Evolutionary conservation across 2,113 vertebrate species (phyloP).

Genomic region (Cettia cetti): DNA sequence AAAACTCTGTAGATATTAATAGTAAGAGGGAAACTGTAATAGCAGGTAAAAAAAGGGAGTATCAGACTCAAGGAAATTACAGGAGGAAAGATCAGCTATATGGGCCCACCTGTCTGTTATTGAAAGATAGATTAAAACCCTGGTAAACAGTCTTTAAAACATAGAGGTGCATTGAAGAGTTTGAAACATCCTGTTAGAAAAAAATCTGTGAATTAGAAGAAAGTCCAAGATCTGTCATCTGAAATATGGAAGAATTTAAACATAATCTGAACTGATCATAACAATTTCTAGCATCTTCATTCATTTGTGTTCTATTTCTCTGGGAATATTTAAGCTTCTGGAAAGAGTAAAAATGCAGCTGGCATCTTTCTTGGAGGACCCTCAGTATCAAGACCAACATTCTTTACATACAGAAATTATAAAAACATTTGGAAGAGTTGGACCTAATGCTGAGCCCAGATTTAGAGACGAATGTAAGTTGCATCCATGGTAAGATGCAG

Average conservation of each 20-base stretch:
- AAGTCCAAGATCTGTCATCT: neutral
- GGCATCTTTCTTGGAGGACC: slow-evolving; percentile 96
- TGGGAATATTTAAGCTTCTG: slow-evolving; percentile 80
- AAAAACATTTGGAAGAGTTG: slow-evolving; percentile 94
- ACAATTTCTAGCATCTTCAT: neutral
- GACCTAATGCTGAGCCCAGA: slow-evolving; percentile 95
- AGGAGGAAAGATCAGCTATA: neutral
- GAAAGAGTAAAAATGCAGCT: slow-evolving; percentile 99
- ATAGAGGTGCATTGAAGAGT: neutral
- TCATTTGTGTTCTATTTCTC: neutral
- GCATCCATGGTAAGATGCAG: neutral
- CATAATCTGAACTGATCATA: neutral
- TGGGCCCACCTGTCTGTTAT: neutral
- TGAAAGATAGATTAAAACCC: neutral
- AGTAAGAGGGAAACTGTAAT: neutral
- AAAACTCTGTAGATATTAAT: neutral
- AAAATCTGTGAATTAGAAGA: neutral
- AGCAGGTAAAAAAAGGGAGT: neutral
- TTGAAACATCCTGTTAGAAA: neutral
- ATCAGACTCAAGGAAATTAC: neutral
- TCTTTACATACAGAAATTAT: slow-evolving; percentile 97
- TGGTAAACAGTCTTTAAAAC: neutral
- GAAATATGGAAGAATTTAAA: neutral
- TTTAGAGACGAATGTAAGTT: slow-evolving; percentile 97
- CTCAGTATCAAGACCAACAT: slow-evolving; percentile 98